Base-by-base conservation (phyloP, 2,797 vertebrate genomes). In the Sparidentex hasta region DNA sequence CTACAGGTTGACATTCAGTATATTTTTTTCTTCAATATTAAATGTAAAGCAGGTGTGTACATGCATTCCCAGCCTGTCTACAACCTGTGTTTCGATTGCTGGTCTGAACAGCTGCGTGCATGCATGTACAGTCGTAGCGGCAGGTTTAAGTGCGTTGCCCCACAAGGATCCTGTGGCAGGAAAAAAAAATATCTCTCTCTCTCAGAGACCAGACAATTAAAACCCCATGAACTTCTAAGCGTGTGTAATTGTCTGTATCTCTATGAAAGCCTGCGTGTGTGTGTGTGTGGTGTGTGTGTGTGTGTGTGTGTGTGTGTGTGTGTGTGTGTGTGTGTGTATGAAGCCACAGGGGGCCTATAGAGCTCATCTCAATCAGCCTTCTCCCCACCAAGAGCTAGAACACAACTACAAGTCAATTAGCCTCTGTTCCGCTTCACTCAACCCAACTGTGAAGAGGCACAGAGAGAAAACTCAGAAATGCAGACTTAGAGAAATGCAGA, bases 351-450 rank as follows among this genome's bases (percentile, higher is more conserved):
- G 25, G 65, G 48, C 56, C 56, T 59, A 38, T 63, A 67, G 50
- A 74, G 82, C 82, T 71, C 70, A 72, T 85, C 82, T 87, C 82
- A 83, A 85, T 80, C 82, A 87, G 78, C 29, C 56, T 48, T 67
- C 74, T 72, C 57, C 80, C 76, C 74, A 76, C 66, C 12, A 13
- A 88, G 82, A 82, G 76, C 80, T 66, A 50, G 72, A 66, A 68
- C 73, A 80, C 78, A 84, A 69, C 82, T 89, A 84, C 70, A 82
- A 87, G 85, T 88, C 80, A 87, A 85, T 86, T 90, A 88, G 82
- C 67, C 71, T 77, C 59, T 14, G 78, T 83, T 90, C 78, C 25
- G 67, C 85, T 76, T 84, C 74, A 27, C 61, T 84, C 50, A 61
- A 66, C 63, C 25, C 67, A 46, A 83, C 71, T 74, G 78, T 74